Conservation (phyloP, 1,140 invertebrate genomes). For the Caenorhabditis brenneri region DNA sequence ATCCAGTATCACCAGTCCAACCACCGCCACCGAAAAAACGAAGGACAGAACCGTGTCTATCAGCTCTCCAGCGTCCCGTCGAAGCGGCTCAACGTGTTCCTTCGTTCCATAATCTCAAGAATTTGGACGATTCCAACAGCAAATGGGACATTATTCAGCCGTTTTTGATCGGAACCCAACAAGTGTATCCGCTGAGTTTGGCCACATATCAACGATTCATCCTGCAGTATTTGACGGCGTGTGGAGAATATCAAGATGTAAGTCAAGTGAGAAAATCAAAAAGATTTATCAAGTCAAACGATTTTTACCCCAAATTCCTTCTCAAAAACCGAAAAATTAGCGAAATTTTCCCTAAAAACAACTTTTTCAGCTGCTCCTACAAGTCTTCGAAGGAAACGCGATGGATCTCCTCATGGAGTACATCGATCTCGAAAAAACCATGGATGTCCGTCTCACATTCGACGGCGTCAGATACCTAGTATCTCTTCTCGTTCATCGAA, state of each 20-base stretch:
- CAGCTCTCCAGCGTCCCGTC: not conserved
- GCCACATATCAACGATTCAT: slow-evolving; percentile 89
- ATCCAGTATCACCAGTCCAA: not conserved
- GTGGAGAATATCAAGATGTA: slow-evolving; percentile 95
- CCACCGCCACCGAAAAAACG: slow-evolving; percentile 19
- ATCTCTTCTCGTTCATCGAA: slow-evolving; percentile 91
- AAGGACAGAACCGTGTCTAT: not conserved
- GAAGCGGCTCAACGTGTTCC: slow-evolving; percentile 2
- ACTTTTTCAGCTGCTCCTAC: slow-evolving; percentile 79
- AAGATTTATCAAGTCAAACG: too few species aligned
- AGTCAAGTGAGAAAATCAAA: too few species aligned
- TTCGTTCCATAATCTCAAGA: slow-evolving; percentile 33
- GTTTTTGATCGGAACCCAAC: slow-evolving; percentile 84
- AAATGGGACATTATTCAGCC: slow-evolving; percentile 79
- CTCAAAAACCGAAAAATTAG: not conserved
- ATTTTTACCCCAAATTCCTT: too few species aligned
- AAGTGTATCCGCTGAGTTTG: slow-evolving; percentile 83
- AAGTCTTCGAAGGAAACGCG: slow-evolving; percentile 89
- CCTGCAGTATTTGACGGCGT: slow-evolving; percentile 86
- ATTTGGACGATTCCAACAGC: slow-evolving; percentile 48
- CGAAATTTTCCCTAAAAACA: slow-evolving; percentile 16
- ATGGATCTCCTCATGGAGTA: slow-evolving; percentile 86
- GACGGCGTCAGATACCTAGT: slow-evolving; percentile 89
- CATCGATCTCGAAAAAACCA: slow-evolving; percentile 85
- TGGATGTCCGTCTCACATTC: slow-evolving; percentile 88